Percentiles rank a stretch among this genome's conserved stretches.
Conservation (phyloP, 2,113 vertebrate genomes). For the Osmerus eperlanus region DNA sequence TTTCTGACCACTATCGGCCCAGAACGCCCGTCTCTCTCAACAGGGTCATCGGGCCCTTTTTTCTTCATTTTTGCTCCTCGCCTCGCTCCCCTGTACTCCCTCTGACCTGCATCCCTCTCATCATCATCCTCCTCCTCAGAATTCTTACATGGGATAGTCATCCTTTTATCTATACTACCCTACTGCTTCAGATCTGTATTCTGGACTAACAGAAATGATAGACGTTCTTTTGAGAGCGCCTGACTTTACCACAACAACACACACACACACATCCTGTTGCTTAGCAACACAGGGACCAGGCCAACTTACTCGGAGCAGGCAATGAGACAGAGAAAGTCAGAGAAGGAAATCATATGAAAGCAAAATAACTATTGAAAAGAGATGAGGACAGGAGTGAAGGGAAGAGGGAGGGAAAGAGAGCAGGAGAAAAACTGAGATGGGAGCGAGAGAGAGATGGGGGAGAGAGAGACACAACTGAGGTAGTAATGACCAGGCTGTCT, state of each 20-base stretch:
- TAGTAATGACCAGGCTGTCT: conserved; percentile 31
- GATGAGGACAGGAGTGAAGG: conserved; percentile 10
- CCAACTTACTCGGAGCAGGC: conserved; percentile 69
- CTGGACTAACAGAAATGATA: conserved; percentile 28
- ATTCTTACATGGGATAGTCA: too few relatives aligned
- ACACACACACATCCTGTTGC: conserved; percentile 70
- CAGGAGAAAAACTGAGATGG: conserved; percentile 11
- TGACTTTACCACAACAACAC: conserved; percentile 61
- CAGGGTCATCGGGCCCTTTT: too few relatives aligned
- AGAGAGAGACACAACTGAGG: conserved; percentile 42
- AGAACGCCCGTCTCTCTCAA: conserved; percentile 27
- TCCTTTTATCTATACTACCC: conserved; percentile 36
- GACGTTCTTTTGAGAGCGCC: conserved; percentile 41
- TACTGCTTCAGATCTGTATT: conserved; percentile 29
- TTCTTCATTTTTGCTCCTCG: conserved; percentile 22
- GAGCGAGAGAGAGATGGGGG: conserved; percentile 3
- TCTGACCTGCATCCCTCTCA: conserved; percentile 49
- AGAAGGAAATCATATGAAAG: neutral
- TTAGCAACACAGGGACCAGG: conserved; percentile 74
- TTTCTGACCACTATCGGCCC: conserved; percentile 13
- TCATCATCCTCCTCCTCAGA: conserved; percentile 43
- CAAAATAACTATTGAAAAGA: neutral
- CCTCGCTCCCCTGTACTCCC: conserved; percentile 52
- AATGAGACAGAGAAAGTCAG: conserved; percentile 11
- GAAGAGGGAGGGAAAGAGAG: neutral